These are phyloP conservation scores for Aldrovandia affinis DNA, from an alignment of 2,797 vertebrate species.

Conservation along the genomic window DNA sequence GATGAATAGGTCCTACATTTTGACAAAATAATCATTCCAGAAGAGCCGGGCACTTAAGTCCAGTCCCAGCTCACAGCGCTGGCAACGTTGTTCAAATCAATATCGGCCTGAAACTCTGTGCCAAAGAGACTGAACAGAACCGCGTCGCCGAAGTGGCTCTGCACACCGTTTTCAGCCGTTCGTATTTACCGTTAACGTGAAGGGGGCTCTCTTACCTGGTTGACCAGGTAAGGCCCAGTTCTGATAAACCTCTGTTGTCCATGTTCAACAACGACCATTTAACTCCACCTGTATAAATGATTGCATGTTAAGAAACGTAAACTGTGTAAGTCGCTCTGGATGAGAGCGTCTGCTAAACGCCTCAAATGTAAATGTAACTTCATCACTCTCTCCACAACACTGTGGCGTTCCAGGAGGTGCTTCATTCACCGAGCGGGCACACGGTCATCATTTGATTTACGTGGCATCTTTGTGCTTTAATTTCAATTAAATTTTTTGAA, in stretches of 20 bases:
- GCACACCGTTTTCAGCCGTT: not conserved
- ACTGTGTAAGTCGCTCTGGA: no score
- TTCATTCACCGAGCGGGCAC: no score
- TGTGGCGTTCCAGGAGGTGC: no score
- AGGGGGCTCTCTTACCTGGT: no score
- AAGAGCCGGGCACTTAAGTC: not conserved
- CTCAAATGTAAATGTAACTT: no score
- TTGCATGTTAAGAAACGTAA: not conserved
- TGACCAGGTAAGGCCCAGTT: not conserved
- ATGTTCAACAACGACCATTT: not conserved
- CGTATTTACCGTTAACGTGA: not conserved
- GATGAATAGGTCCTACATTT: conserved; percentile 7
- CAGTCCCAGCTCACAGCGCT: not conserved
- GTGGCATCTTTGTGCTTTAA: no score
- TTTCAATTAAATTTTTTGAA: no score
- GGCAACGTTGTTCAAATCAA: not conserved
- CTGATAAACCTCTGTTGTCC: not conserved
- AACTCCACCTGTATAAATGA: not conserved
- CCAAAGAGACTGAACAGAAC: not conserved
- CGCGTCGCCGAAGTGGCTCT: not conserved
- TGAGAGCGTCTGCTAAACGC: no score
- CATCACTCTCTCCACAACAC: no score
- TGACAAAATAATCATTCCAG: not conserved
- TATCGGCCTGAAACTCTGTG: not conserved
- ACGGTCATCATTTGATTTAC: no score